phyloP scores from a whole-genome alignment of 2,888 invertebrate species.

The Icerya purchasi region DNA sequence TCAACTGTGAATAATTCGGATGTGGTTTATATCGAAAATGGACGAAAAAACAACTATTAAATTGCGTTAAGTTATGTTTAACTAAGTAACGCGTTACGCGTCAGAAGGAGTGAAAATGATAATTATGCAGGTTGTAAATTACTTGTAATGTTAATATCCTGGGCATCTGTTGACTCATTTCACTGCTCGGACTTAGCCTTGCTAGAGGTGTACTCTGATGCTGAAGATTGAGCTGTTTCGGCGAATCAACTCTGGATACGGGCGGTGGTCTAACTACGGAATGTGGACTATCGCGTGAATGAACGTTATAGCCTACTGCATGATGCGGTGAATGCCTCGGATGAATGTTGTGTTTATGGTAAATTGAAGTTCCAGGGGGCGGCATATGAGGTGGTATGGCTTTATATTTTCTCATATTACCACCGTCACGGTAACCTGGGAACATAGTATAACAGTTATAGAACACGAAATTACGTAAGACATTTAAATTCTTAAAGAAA shows the following conservation, averaged over 20 bases:
- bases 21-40: too few species aligned
- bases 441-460: too few species aligned
- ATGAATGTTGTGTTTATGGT: conserved; percentile 31
- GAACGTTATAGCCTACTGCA: conserved; percentile 41
- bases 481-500: too few species aligned
- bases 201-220: conserved; percentile 81
- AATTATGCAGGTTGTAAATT: conserved; percentile 1
- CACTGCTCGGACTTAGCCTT: conserved; percentile 73
- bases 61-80: too few species aligned
- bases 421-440: conserved; percentile 53
- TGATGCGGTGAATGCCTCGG: conserved; percentile 61
- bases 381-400: conserved; percentile 55
- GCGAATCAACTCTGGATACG: conserved; percentile 22
- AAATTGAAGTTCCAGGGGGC: conserved; percentile 42
- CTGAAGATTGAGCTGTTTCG: conserved; percentile 26
- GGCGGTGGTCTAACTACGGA: conserved; percentile 23
- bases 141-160: conserved; percentile 56
- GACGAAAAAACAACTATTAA: too few species aligned
- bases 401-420: conserved; percentile 67
- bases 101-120: too few species aligned
- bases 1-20: too few species aligned
- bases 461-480: too few species aligned
- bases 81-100: too few species aligned
- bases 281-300: conserved; percentile 20
- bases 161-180: conserved; percentile 74